phyloP scores from a whole-genome alignment of 2,888 invertebrate species.

The Drosophila setosimentum region DNA sequence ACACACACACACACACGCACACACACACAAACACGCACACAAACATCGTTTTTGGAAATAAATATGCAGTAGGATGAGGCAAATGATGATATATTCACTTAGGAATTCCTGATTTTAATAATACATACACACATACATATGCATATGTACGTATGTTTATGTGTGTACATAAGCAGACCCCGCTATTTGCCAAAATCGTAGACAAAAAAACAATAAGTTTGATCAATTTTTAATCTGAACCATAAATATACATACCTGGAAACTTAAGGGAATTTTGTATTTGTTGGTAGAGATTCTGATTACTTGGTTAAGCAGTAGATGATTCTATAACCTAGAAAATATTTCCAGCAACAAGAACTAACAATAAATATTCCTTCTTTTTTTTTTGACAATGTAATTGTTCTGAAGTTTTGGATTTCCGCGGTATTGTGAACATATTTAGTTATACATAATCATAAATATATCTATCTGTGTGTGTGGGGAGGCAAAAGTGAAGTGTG shows the following conservation, averaged over 20 bases:
- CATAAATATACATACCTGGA: neutral
- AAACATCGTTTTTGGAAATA: too few relatives aligned
- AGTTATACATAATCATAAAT: neutral
- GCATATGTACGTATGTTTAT: neutral
- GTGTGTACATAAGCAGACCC: neutral
- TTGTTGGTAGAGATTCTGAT: neutral
- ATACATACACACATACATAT: neutral
- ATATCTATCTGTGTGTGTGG: neutral
- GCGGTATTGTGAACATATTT: neutral
- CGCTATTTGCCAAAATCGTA: neutral
- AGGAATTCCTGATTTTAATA: neutral
- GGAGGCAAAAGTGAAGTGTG: constrained; percentile 1
- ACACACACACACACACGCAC: neutral
- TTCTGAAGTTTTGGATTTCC: neutral
- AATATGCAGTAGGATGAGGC: too few relatives aligned
- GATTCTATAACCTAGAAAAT: neutral
- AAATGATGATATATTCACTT: neutral
- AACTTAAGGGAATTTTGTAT: too few relatives aligned
- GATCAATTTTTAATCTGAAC: neutral
- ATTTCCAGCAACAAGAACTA: neutral
- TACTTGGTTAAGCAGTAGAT: neutral
- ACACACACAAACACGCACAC: neutral
- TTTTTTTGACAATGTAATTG: neutral
- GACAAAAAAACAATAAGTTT: neutral
- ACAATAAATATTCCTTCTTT: neutral